These are phyloP conservation scores for Anarsia innoxiella DNA, from an alignment of 2,888 invertebrate genomes.

Conservation along the genomic window DNA sequence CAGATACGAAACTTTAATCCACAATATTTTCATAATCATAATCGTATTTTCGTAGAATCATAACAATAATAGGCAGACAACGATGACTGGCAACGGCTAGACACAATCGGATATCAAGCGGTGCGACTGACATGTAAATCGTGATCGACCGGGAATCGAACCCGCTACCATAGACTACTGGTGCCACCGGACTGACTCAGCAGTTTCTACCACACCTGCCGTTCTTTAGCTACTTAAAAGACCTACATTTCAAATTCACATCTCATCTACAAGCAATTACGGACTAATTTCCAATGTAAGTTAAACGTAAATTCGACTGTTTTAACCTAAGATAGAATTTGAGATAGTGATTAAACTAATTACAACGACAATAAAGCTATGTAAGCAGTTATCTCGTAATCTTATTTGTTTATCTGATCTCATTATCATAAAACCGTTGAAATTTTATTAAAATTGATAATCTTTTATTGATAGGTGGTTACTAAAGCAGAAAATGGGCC, in stretches of 20 bases:
- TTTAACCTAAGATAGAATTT: slow-evolving; percentile 19
- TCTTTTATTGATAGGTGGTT: no score
- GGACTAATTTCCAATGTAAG: no score
- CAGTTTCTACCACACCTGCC: slow-evolving; percentile 62
- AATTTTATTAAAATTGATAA: no score
- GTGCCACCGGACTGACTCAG: slow-evolving; percentile 69
- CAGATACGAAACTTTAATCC: no score
- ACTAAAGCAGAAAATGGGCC: no score
- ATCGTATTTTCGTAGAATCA: slow-evolving; percentile 50
- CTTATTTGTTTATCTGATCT: no score
- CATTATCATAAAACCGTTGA: no score
- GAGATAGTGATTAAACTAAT: slow-evolving; percentile 44
- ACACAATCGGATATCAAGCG: slow-evolving; percentile 69
- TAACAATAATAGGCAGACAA: slow-evolving; percentile 21
- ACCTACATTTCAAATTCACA: no score
- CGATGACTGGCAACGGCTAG: slow-evolving; percentile 50
- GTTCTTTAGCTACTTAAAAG: slow-evolving; percentile 6
- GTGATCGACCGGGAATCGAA: slow-evolving; percentile 63
- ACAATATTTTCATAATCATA: slow-evolving; percentile 45
- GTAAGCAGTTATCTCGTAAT: no score
- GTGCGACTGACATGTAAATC: slow-evolving; percentile 72
- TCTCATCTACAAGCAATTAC: no score
- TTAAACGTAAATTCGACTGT: no score
- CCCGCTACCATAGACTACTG: slow-evolving; percentile 69
- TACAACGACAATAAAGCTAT: slow-evolving; percentile 35